phyloP scores from a whole-genome alignment of 2,888 invertebrate genomes.

The Drosophila paracracens region DNA sequence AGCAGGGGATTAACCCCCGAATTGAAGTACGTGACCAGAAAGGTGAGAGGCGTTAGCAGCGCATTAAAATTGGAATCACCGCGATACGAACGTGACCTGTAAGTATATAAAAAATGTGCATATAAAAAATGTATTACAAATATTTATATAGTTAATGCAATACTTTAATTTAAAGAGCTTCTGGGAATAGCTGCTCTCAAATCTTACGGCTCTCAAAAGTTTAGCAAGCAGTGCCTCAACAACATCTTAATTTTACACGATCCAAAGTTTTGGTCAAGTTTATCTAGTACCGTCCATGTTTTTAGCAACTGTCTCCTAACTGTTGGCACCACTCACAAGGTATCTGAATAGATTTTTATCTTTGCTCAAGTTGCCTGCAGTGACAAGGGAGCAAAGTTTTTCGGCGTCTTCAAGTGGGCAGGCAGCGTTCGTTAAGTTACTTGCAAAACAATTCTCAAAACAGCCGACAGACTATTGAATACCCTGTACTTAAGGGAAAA shows the following conservation, averaged over 20 bases:
- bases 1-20: constrained; percentile 95
- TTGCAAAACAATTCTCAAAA: constrained; percentile 5
- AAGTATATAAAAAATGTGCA: constrained; percentile 23
- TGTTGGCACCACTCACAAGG: constrained; percentile 14
- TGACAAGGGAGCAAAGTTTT: constrained; percentile 45
- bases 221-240: not conserved
- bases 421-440: constrained; percentile 13
- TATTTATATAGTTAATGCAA: constrained; percentile 1
- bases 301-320: constrained; percentile 12
- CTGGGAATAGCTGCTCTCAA: not conserved
- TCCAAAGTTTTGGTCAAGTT: constrained; percentile 9
- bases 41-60: constrained; percentile 93
- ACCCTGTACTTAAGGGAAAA: constrained; percentile 1
- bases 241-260: not conserved
- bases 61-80: constrained; percentile 91
- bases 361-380: constrained; percentile 20
- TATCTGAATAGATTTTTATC: constrained; percentile 31
- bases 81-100: constrained; percentile 87
- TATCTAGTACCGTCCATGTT: not conserved
- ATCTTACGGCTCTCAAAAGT: not conserved
- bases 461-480: not conserved
- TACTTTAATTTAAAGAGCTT: not conserved
- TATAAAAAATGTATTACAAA: constrained; percentile 2
- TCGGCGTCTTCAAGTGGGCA: constrained; percentile 36
- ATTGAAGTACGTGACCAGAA: constrained; percentile 94